Evolutionary conservation across 1,140 invertebrate species (phyloP).

Genomic region (Agrypnia vestita): DNA sequence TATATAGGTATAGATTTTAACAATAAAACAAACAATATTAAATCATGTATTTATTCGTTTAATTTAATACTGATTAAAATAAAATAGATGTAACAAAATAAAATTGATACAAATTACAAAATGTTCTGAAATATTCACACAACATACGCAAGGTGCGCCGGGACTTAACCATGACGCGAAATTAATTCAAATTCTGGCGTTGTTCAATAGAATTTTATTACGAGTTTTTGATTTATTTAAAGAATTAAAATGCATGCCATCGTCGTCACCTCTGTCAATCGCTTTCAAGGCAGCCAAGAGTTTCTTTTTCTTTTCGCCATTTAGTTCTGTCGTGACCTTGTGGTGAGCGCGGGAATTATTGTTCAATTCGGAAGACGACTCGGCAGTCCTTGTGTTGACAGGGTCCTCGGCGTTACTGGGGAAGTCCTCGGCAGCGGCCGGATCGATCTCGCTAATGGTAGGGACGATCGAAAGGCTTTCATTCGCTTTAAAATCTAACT

Average conservation of each 20-base stretch:
- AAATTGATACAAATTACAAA: too few relatives aligned
- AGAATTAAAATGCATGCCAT: slow-evolving; percentile 63
- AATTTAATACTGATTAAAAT: too few relatives aligned
- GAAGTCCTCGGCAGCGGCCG: background rate
- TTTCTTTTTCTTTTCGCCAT: slow-evolving; percentile 73
- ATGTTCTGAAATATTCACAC: too few relatives aligned
- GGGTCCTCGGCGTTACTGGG: background rate
- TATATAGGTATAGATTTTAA: too few relatives aligned
- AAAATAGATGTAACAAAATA: too few relatives aligned
- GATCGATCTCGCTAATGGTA: background rate
- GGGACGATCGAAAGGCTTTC: background rate
- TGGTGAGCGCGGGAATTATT: slow-evolving; percentile 8
- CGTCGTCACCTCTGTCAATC: slow-evolving; percentile 77
- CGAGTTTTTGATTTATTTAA: slow-evolving; percentile 44
- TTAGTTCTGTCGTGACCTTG: slow-evolving; percentile 62
- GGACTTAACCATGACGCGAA: background rate
- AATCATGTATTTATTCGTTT: too few relatives aligned
- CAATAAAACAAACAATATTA: too few relatives aligned
- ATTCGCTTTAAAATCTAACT: slow-evolving; percentile 5
- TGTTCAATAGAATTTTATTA: slow-evolving; percentile 6
- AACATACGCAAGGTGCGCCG: background rate
- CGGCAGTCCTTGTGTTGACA: background rate
- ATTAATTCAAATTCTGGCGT: background rate
- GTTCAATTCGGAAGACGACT: slow-evolving; percentile 7
- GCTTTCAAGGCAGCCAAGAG: slow-evolving; percentile 77